Base-by-base conservation (phyloP, 2,113 vertebrate species). In the Ranitomeya variabilis region DNA sequence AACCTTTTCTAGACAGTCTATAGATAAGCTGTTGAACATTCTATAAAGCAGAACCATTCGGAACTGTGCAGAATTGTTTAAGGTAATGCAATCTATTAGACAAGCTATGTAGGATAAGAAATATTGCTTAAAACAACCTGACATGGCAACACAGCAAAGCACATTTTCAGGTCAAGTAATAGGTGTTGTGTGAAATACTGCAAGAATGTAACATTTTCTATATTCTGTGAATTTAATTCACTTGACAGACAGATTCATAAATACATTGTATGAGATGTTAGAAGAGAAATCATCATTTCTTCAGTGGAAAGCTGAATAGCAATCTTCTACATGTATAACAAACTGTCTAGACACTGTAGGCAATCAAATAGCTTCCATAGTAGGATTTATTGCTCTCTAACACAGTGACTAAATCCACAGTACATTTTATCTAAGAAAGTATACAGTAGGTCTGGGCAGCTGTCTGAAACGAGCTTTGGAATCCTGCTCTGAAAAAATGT, bases 171-270 rank as follows among this genome's bases (percentile, higher is more conserved):
- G 81, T 83, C 62, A 69, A 83, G 45, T 67, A 83, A 83, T 69
- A 83, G 81, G 81, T 83, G 81, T 83, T 83, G 79, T 80, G 81
- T 69, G 81, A 69, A 67, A 83, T 67, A 83, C 66, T 52, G 37
- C 45, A 52, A 26, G 81, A 69, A 69, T 54, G 37, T 54, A 83
- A 83, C 81, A 54, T 83, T 83, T 83, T 83, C 81, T 67, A 31
- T 83, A 66, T 83, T 67, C 81, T 54, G 81, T 83, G 81, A 69
- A 83, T 83, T 83, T 83, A 83, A 83, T 83, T 83, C 81, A 83
- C 45, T 83, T 83, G 81, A 83, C 81, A 69, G 81, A 69, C 81
- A 83, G 64, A 66, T 83, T 62, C 81, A 83, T 51, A 83, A 83
- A 83, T 83, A 83, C 66, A 69, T 83, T 83, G 81, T 52, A 83